These are phyloP conservation scores for Tipula unca DNA, from an alignment of 2,888 invertebrate species.

Conservation along the genomic window DNA sequence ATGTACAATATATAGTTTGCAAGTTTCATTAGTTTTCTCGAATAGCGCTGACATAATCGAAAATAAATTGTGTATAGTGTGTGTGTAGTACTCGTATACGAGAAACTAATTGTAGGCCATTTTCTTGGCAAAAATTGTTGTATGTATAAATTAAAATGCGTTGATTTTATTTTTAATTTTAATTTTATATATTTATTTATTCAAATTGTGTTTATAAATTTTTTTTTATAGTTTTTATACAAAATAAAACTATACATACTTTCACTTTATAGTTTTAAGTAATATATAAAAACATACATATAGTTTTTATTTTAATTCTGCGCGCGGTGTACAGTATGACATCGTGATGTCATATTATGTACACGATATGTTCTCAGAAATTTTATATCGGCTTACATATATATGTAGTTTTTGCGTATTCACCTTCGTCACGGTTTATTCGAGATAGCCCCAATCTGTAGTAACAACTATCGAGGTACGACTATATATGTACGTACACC, in stretches of 20 bases:
- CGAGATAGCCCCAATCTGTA: background rate
- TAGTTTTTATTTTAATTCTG: background rate
- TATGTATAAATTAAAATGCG: background rate
- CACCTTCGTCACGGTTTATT: background rate
- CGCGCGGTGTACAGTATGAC: background rate
- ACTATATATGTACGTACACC: background rate
- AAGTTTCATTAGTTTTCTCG: background rate
- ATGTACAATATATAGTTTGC: background rate
- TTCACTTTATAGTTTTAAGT: no score
- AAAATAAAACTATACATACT: background rate
- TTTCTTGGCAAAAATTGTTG: background rate
- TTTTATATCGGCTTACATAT: background rate
- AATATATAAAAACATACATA: no score
- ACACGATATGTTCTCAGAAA: background rate
- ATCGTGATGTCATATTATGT: background rate
- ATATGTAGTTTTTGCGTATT: background rate
- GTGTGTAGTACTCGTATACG: background rate
- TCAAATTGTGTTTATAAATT: conserved; percentile 14
- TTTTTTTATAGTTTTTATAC: background rate
- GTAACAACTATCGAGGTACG: background rate
- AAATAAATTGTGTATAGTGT: background rate
- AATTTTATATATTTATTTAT: conserved; percentile 14
- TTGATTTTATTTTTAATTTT: conserved; percentile 1
- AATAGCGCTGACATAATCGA: background rate
- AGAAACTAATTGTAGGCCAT: background rate